Evolutionary conservation across 1,140 invertebrate species (phyloP).

Genomic region (Myzus persicae): DNA sequence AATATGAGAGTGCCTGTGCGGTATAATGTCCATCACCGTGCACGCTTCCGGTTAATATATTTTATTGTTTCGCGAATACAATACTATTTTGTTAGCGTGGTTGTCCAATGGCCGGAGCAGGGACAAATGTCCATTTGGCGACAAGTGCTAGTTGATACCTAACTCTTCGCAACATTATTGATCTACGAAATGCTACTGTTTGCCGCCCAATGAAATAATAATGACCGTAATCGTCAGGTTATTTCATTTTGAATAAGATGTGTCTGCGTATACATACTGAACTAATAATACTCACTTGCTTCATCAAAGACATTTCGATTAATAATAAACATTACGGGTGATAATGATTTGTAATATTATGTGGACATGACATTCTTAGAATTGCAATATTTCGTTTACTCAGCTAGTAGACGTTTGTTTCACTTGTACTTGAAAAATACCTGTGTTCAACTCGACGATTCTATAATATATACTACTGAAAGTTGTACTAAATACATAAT

Average conservation of each 20-base stretch:
- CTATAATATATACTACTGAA: no score
- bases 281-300: neutral
- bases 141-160: neutral
- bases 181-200: neutral
- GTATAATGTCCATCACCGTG: neutral
- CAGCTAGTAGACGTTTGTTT: no score
- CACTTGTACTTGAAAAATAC: no score
- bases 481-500: no score
- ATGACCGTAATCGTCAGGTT: neutral
- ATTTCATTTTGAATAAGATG: neutral
- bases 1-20: neutral
- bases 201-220: neutral
- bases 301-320: neutral
- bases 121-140: neutral
- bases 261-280: neutral
- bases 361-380: no score
- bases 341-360: no score
- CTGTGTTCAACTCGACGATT: no score
- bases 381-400: no score
- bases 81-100: neutral
- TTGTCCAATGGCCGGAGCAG: neutral
- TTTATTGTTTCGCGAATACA: neutral
- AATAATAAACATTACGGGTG: neutral
- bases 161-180: neutral
- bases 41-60: neutral